These are phyloP conservation scores for Propithecus deckenii DNA, from an alignment of 2,797 vertebrate genomes.

Conservation along the genomic window DNA sequence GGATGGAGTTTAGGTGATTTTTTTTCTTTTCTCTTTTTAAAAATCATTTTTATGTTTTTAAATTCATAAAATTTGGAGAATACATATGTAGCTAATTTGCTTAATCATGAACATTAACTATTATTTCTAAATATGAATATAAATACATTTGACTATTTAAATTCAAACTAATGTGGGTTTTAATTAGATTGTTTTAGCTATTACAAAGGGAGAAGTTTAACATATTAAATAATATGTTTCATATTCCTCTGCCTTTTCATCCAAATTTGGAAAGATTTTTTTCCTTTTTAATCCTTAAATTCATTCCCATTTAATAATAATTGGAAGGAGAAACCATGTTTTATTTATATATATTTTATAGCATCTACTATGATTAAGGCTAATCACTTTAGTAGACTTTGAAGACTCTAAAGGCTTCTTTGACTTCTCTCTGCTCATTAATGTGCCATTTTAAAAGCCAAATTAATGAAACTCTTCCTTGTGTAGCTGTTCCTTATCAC, in stretches of 20 bases:
- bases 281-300: slow-evolving; percentile 24
- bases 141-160: not conserved
- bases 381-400: not conserved
- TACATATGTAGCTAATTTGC: not conserved
- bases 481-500: not conserved
- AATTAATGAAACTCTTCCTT: slow-evolving; percentile 35
- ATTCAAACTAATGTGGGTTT: slow-evolving; percentile 16
- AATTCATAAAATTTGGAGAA: not conserved
- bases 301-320: slow-evolving; percentile 6
- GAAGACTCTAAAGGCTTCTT: slow-evolving; percentile 19
- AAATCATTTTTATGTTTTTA: not conserved
- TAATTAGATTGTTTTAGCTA: not conserved
- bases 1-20: not conserved
- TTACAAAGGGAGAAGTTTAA: not conserved
- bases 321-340: not conserved
- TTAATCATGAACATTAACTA: not conserved
- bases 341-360: not conserved
- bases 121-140: not conserved
- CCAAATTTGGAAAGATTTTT: not conserved
- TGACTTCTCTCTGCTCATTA: slow-evolving; percentile 25
- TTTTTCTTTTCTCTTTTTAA: not conserved
- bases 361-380: not conserved
- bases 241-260: not conserved
- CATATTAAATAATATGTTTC: slow-evolving; percentile 3
- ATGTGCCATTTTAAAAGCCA: slow-evolving; percentile 31